Conservation (phyloP, 2,888 invertebrate genomes). For the Cantharis flavilabris region DNA sequence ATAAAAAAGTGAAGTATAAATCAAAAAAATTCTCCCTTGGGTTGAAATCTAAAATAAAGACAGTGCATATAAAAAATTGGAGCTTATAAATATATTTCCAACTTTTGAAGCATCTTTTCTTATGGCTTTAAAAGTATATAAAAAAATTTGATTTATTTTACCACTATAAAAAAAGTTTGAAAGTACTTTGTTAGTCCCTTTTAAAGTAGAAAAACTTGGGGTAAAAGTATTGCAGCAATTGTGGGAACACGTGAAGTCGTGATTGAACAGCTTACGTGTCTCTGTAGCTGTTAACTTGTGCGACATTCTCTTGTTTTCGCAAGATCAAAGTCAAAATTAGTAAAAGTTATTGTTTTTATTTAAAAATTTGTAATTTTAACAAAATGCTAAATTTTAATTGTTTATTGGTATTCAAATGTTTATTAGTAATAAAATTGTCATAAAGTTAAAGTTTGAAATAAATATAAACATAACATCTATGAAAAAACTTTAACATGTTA, state of each 20-base stretch:
- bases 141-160: neutral
- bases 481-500: neutral
- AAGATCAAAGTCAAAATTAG: neutral
- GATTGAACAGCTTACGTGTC: neutral
- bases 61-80: neutral
- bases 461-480: neutral
- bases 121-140: neutral
- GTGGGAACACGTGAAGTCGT: neutral
- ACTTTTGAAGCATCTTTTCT: neutral
- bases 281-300: neutral
- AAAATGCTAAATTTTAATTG: neutral
- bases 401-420: neutral
- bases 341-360: neutral
- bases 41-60: neutral
- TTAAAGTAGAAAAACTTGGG: neutral
- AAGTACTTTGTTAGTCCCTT: neutral
- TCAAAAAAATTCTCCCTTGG: neutral
- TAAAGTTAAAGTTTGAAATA: neutral
- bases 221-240: neutral
- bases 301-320: neutral
- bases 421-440: neutral
- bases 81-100: neutral
- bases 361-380: neutral
- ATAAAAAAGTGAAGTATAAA: neutral
- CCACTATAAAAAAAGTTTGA: neutral